Evolutionary conservation across 2,888 invertebrate genomes (phyloP), one percentile per base, ranked within the genome.

Genomic region (Acanthacorydalis orientalis): DNA sequence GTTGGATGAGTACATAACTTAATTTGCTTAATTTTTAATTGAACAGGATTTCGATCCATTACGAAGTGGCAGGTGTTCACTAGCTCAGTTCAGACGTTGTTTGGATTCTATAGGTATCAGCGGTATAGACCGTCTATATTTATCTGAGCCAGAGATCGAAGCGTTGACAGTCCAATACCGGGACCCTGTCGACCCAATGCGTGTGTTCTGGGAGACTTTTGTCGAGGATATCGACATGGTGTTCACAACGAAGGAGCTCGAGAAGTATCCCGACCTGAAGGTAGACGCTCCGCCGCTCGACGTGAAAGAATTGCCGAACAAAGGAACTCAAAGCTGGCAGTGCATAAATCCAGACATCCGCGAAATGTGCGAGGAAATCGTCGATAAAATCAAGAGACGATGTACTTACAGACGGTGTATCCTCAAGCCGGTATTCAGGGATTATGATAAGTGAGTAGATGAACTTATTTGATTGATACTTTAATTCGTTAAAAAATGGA

Each of bases 161-260:
- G 71, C 75, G 48, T 60, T 87, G n/a, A 68, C 74, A 54, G 66
- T 70, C 11, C 77, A 80, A 58, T 87, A 85, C 63, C 61, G 72
- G 50, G 83, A 85, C 67, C 80, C 80, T n/a, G 73, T 78, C 54
- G 83, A 85, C 62, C 63, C 64, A 0, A 69, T 73, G 47, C 72
- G 78, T 46, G 70, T 84, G 40, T 79, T 80, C 60, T 87, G 86
- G 85, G 72, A 75, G 49, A 77, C 78, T 16, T 87, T 87, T 60
- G 80, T 80, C 57, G 80, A 82, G 56, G 85, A 86, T 60, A 76
- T 86, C 53, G 81, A 87, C 58, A 77, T 78, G 58, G 84, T 65
- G 4, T 67, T 65, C 53, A 65, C 64, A 0, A 57, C 58, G 4
- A 63, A 63, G 53, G 63, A 47, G 11, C 15, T 47, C 12, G 47